Conservation (phyloP, 1,140 invertebrate species). For the Araneus ventricosus region DNA sequence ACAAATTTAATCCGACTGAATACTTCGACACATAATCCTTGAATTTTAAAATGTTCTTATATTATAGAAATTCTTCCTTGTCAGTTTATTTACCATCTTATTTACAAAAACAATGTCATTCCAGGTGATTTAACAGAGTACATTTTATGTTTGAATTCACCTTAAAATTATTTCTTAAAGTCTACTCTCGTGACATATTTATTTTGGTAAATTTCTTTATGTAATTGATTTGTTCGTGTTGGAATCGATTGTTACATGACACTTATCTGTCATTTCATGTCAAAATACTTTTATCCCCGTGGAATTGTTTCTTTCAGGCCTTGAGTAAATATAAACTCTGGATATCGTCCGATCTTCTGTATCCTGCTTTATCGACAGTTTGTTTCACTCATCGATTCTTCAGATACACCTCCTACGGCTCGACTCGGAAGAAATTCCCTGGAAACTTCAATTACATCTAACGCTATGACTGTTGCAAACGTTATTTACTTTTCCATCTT, state of each 20-base stretch:
- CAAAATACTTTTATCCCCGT: neutral
- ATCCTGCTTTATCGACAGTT: neutral
- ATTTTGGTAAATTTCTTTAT: neutral
- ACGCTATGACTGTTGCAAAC: constrained; percentile 1
- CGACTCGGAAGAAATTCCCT: neutral
- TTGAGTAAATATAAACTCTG: neutral
- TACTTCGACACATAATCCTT: no score
- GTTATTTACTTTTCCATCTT: constrained; percentile 1
- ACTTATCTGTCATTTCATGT: neutral
- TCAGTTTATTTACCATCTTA: no score
- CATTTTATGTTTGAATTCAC: no score
- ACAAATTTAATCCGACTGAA: no score
- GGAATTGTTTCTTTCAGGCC: neutral
- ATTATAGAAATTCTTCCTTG: no score
- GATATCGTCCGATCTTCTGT: neutral
- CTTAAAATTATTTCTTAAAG: no score
- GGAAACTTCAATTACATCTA: neutral
- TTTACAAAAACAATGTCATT: no score
- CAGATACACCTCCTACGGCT: neutral
- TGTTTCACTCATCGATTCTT: neutral
- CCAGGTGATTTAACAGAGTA: no score
- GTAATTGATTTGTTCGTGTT: neutral
- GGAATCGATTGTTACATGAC: neutral
- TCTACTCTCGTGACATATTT: neutral
- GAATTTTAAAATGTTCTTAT: no score